Base-by-base conservation (phyloP, 2,888 invertebrate species). In the Scrobipalpa costella region DNA sequence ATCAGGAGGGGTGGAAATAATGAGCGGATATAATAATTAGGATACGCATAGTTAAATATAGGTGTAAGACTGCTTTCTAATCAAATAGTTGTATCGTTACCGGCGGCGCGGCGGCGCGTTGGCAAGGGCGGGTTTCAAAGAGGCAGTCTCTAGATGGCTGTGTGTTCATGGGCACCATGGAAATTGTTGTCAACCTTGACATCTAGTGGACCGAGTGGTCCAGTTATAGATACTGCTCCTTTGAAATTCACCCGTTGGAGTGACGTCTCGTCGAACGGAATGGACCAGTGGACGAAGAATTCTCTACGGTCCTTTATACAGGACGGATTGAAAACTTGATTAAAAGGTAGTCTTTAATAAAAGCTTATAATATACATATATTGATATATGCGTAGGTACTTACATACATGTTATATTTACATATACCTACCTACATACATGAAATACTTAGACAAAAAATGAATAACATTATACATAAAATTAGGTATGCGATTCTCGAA, bases 1-100 rank as follows among this genome's bases (percentile, higher is more conserved):
- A 69, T 71, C 68, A 62, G 64, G 59, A 52, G 40, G 57, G 36
- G 21, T 57, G 57, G 57, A 57, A 15, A 17, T 36, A n/a, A 15
- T 17, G 38, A 36, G 57, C 17, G 34, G 57, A 17, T 8, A 21
- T 21, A 50, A 19, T 19, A 21, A 21, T 21, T 13, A 52, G 21
- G 19, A 21, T 52, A 21, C 9, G 19, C 21, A 52, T 49, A 49
- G 7, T 3, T n/a, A 44, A 9, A 52, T 21, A 52, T 7, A 11
- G 21, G 21, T 11, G 19, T 13, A 21, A 11, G 27, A 52, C 50
- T 21, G 13, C 50, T 9, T 52, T 52, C 21, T 52, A 52, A 52
- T 27, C 19, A 52, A 52, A 21, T 9, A 19, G 3, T 49, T 49
- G 9, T 19, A 19, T 38, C 13, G 3, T 2, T 38, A 38, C 13